phyloP scores from a whole-genome alignment of 2,888 invertebrate genomes.

The Bembecia ichneumoniformis region DNA sequence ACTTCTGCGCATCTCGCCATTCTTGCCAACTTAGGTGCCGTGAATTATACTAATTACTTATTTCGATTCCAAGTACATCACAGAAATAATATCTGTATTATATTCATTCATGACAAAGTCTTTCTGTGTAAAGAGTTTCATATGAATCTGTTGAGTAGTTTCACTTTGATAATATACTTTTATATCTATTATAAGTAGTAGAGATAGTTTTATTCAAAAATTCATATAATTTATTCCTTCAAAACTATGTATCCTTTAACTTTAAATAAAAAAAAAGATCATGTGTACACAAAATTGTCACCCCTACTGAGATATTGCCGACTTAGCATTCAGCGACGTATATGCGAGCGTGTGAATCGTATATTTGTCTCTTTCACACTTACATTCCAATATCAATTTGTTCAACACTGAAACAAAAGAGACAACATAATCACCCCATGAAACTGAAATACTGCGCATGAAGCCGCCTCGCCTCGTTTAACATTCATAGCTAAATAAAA shows the following conservation, averaged over 20 bases:
- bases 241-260: background rate
- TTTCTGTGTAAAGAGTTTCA: too few species aligned
- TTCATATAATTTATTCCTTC: background rate
- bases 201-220: too few species aligned
- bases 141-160: too few species aligned
- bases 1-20: too few species aligned
- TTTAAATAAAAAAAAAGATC: background rate
- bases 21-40: too few species aligned
- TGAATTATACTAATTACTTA: too few species aligned
- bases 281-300: slow-evolving; percentile 13
- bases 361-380: slow-evolving; percentile 44
- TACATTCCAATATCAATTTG: slow-evolving; percentile 35
- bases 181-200: too few species aligned
- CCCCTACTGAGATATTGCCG: slow-evolving; percentile 26
- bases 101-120: too few species aligned
- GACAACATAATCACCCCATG: slow-evolving; percentile 16
- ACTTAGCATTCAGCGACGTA: slow-evolving; percentile 6
- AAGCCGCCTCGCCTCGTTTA: slow-evolving; percentile 4
- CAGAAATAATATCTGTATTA: too few species aligned
- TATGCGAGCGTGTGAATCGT: slow-evolving; percentile 30
- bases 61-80: too few species aligned
- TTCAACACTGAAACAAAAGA: slow-evolving; percentile 28
- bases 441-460: slow-evolving; percentile 21
- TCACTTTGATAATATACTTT: too few species aligned
- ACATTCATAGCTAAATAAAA: slow-evolving; percentile 4